Base-by-base conservation (phyloP, 2,113 vertebrate genomes). In the Epinephelus lanceolatus region DNA sequence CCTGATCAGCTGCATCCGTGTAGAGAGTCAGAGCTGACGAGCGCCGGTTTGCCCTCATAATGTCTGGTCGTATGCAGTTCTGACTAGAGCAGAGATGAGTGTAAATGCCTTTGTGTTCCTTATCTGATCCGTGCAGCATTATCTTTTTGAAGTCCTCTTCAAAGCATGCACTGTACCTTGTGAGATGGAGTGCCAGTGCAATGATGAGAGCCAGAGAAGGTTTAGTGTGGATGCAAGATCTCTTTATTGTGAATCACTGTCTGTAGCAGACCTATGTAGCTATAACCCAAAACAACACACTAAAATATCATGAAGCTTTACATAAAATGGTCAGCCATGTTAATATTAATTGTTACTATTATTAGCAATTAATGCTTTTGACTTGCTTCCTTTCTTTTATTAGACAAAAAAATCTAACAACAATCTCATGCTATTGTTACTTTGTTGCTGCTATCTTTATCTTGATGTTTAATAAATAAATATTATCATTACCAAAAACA, bases 71-170 rank as follows among this genome's bases (percentile, higher is more conserved):
- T 78, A 71, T 89, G 86, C 87, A 76, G 71, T 53, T 84, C 86
- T 82, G 70, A 88, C 86, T 84, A 14, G 81, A 84, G 87, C 76
- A 69, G 68, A 89, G 86, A 86, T 71, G 90, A 87, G 88, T 80
- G 88, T 90, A 94, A 90, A 92, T 67, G 89, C 74, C 86, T 89
- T 91, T 86, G 85, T 92, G 85, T 89, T 91, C 76, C 81, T 91
- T 88, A 90, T 92, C 88, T 91, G 90, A 92, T 91, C 74, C 21
- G n/a, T 60, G 77, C 88, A 85, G 78, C 81, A 72, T 87, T 80
- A 78, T 84, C 80, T 78, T 88, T 91, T 92, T 88, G 90, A 93
- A 91, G 88, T 89, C 13, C 15, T 91, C 86, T 92, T 93, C 91
- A 94, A 91, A 93, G 90, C 25, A 3, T 23, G 68, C 60, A 88